A percentile compares a stretch with the other conserved stretches of the same genome.
Conservation (phyloP, 2,113 vertebrate genomes). For the Casuarius casuarius region DNA sequence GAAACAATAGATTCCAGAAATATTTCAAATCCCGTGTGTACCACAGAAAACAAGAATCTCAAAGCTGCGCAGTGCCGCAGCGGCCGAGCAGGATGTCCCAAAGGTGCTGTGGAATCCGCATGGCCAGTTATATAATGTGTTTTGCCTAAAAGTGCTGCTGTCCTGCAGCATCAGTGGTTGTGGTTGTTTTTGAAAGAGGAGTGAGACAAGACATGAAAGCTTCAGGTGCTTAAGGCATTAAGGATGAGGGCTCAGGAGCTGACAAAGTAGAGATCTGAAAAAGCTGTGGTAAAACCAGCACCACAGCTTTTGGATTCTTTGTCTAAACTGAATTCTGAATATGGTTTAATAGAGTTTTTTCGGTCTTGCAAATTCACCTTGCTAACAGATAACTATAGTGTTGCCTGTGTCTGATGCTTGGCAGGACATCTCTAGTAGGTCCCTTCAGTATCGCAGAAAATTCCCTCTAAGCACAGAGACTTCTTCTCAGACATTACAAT, state of each 20-base stretch:
- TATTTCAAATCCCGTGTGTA: background rate
- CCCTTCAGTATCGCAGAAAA: background rate
- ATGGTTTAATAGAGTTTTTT: background rate
- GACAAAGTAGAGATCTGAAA: background rate
- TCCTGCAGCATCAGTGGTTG: background rate
- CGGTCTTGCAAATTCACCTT: background rate
- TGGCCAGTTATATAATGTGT: background rate
- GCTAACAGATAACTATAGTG: background rate
- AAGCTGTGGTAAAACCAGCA: background rate
- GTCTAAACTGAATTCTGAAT: background rate
- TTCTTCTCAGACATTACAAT: background rate
- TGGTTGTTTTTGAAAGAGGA: background rate
- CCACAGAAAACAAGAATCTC: rapidly evolving
- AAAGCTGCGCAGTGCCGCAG: background rate
- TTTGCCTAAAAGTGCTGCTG: background rate
- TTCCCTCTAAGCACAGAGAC: background rate
- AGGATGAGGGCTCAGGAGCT: background rate
- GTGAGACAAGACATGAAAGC: background rate
- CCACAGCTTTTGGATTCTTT: background rate
- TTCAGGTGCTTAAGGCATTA: background rate
- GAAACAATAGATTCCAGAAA: slow-evolving; percentile 21
- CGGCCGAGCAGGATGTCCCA: background rate
- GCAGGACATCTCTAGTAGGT: background rate
- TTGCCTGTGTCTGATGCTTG: background rate
- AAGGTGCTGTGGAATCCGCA: background rate